A percentile compares a stretch with the other conserved stretches of the same genome.
phyloP scores from a whole-genome alignment of 2,888 invertebrate genomes.

The Sinohyriopsis cumingii region DNA sequence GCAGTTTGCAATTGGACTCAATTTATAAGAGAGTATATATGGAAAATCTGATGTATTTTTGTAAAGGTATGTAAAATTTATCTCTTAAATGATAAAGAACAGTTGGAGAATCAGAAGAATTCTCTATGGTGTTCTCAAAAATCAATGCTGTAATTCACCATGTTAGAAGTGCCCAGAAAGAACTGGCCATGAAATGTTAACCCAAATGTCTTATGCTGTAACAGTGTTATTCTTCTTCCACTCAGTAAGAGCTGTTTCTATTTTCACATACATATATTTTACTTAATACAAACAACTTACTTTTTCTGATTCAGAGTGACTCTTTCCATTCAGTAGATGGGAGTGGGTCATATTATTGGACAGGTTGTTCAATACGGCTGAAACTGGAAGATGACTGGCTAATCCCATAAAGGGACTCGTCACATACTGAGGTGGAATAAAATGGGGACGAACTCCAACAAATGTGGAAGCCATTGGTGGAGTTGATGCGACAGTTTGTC shows the following conservation, averaged over 20 bases:
- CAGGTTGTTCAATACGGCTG: constrained; percentile 49
- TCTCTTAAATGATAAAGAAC: too few species aligned
- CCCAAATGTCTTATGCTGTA: too few species aligned
- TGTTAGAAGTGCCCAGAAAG: too few species aligned
- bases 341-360: constrained; percentile 49
- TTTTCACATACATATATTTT: not conserved
- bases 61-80: too few species aligned
- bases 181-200: not conserved
- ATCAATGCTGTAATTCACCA: too few species aligned
- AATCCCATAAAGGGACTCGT: constrained; percentile 57
- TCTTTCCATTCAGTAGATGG: constrained; percentile 57
- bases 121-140: too few species aligned
- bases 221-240: too few species aligned
- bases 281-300: constrained; percentile 22
- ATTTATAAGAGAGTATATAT: too few species aligned
- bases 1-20: too few species aligned
- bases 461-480: constrained; percentile 39
- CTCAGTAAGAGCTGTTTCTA: too few species aligned
- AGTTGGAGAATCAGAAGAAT: too few species aligned
- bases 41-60: too few species aligned
- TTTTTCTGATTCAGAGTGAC: constrained; percentile 53
- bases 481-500: constrained; percentile 50
- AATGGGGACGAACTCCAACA: constrained; percentile 49
- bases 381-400: constrained; percentile 48
- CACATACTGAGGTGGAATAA: constrained; percentile 60